Conservation (phyloP, 2,888 invertebrate species). For the Gymnocheta viridis region DNA sequence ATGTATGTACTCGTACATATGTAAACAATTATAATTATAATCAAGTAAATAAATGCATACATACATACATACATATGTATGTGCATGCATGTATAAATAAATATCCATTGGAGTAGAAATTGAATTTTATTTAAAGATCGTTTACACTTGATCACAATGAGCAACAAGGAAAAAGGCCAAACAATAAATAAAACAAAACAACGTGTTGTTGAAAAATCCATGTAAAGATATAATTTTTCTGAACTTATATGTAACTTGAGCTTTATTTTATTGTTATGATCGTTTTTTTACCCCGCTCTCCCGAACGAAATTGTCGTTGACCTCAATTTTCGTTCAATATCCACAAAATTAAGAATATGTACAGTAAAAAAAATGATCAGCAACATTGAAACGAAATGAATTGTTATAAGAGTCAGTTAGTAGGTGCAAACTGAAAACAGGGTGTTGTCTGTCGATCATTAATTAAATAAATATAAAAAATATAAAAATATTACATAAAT, state of each 20-base stretch:
- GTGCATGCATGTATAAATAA: too few species aligned
- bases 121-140: constrained; percentile 50
- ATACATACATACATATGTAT: too few species aligned
- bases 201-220: constrained; percentile 12
- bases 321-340: constrained; percentile 46
- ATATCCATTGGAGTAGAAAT: constrained; percentile 30
- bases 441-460: not conserved
- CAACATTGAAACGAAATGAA: constrained; percentile 2
- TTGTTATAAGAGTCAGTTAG: constrained; percentile 28
- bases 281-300: too few species aligned
- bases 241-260: constrained; percentile 27
- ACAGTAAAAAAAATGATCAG: not conserved
- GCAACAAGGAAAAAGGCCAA: not conserved
- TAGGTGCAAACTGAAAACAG: not conserved
- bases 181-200: constrained; percentile 16
- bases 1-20: not conserved
- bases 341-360: constrained; percentile 7
- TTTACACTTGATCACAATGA: constrained; percentile 53
- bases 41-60: constrained; percentile 13
- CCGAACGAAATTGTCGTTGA: constrained; percentile 51
- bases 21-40: not conserved
- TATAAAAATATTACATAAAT: not conserved
- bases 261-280: constrained; percentile 7
- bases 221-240: constrained; percentile 1
- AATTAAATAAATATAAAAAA: not conserved